Conservation (phyloP, 2,888 invertebrate genomes). For the Eupithecia inturbata region DNA sequence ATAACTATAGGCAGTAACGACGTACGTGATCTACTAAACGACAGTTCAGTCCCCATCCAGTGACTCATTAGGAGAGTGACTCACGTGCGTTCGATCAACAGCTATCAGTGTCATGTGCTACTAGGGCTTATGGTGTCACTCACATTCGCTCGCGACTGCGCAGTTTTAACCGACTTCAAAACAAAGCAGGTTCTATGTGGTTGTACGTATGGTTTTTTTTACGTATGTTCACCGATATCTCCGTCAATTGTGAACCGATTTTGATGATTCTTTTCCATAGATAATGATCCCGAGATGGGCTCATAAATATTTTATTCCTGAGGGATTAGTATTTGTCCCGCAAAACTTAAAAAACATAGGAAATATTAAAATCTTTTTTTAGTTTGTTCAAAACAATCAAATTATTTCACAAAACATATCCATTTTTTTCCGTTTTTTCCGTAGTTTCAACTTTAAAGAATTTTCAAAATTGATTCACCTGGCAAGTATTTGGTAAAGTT, state of each 20-base stretch:
- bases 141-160: background rate
- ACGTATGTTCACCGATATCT: too few relatives aligned
- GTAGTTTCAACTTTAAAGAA: background rate
- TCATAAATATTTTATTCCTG: too few relatives aligned
- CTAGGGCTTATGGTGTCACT: background rate
- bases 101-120: background rate
- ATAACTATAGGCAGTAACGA: background rate
- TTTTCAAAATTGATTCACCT: background rate
- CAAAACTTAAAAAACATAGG: too few relatives aligned
- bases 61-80: background rate
- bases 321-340: too few relatives aligned
- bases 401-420: too few relatives aligned
- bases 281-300: too few relatives aligned
- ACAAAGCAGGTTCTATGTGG: too few relatives aligned
- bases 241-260: background rate
- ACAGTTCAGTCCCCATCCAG: background rate
- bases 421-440: too few relatives aligned
- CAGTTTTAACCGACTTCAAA: background rate
- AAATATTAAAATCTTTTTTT: too few relatives aligned
- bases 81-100: background rate
- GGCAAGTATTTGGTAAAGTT: background rate
- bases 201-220: too few relatives aligned
- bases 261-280: too few relatives aligned
- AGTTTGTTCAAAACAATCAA: too few relatives aligned
- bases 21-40: background rate